Percentiles rank a stretch among this genome's conserved stretches.
phyloP scores from a whole-genome alignment of 2,797 vertebrate genomes.

The Darevskia mixta region DNA sequence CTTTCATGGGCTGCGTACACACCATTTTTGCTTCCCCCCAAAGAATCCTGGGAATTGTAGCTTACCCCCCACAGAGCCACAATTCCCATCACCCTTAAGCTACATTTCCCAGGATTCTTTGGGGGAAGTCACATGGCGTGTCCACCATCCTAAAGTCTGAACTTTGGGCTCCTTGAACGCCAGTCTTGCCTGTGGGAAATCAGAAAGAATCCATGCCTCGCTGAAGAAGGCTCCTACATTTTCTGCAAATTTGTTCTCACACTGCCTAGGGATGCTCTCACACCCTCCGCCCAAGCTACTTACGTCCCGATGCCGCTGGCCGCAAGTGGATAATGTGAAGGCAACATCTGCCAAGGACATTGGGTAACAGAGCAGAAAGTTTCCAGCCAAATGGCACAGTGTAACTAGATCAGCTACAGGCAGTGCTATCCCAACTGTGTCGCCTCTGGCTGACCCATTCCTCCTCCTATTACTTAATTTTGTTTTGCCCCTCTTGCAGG shows the following conservation, averaged over 20 bases:
- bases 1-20: no score
- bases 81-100: no score
- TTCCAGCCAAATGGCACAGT: background rate
- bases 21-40: no score
- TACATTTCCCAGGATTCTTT: no score
- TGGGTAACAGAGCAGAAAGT: background rate
- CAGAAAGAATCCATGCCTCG: rapidly evolving
- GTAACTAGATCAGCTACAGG: background rate
- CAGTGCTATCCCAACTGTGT: background rate
- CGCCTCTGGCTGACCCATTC: background rate
- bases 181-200: background rate
- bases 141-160: background rate
- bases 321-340: background rate
- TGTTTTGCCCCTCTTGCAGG: background rate
- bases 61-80: no score
- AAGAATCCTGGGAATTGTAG: no score
- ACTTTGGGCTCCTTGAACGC: background rate
- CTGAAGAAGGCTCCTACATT: background rate
- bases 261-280: background rate
- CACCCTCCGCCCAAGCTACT: background rate
- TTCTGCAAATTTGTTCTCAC: background rate
- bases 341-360: background rate
- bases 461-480: constrained; percentile 5
- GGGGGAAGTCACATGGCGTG: no score
- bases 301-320: background rate